Base-by-base conservation (phyloP, 2,888 invertebrate genomes). In the Laothoe populi region DNA sequence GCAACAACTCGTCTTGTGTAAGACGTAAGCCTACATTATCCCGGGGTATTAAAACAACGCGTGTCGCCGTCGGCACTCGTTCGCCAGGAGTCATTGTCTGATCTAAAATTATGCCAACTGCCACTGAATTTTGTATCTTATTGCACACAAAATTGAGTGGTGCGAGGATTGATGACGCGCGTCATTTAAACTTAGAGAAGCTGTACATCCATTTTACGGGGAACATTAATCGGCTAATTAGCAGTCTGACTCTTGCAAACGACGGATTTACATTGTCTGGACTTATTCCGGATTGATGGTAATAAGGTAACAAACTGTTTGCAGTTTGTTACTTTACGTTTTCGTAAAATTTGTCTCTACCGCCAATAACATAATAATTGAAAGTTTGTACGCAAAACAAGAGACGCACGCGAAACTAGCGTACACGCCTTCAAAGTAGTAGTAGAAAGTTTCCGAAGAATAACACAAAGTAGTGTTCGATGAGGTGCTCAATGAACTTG, bases 401-500 rank as follows among this genome's bases (percentile, higher is more conserved):
- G 53, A 35, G 19, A n/a, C 2, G 1, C 24, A 48, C n/a, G 19
- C 31, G 31, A 31, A 46, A 19, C 53, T 31, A 38, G 24, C 48
- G 48, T n/a, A 48, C 48, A 48, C 35, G 35, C 35, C 11, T 35
- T 26, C n/a, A 61, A 53, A 61, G 19, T 26, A 40, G 35, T 35
- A 45, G 42, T 42, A 62, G 65, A 73, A 77, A 78, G 72, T 77
- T 78, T 73, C n/a, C 68, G 53, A 74, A 75, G 72, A 77, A 78
- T 73, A 70, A 67, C 70, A 80, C 68, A 79, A 81, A 76, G 72
- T 73, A 68, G 73, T 77, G 72, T 75, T 72, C 63, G 67, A 71
- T 75, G 75, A 76, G 71, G 74, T 79, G 77, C 77, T 83, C 80
- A 83, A 82, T 86, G 86, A 84, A 86, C 84, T 83, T 83, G 83